Evolutionary conservation across 2,113 vertebrate species (phyloP).

Genomic region (Geothlypis trichas): DNA sequence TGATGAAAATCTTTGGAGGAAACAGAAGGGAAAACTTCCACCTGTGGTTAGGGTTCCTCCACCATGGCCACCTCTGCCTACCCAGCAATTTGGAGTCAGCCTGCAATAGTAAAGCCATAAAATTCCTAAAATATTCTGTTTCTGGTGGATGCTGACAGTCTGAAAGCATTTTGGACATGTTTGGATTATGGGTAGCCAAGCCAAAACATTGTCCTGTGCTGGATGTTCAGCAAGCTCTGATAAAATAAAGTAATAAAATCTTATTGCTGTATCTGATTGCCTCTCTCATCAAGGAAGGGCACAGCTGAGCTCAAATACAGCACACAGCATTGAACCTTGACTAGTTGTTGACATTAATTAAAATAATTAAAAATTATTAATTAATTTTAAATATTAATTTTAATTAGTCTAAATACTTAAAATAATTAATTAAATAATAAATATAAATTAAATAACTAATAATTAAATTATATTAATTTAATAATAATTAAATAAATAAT

Average conservation of each 20-base stretch:
- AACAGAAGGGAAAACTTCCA: slow-evolving; percentile 62
- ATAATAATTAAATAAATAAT: too few species aligned
- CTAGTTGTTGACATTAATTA: background rate
- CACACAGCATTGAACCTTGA: background rate
- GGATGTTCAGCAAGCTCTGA: background rate
- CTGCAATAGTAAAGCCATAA: slow-evolving; percentile 84
- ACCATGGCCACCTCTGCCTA: slow-evolving; percentile 83
- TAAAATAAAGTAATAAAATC: background rate
- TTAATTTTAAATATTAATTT: too few species aligned
- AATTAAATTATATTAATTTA: too few species aligned
- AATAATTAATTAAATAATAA: too few species aligned
- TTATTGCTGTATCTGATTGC: background rate
- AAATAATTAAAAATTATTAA: too few species aligned
- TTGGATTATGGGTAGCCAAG: background rate
- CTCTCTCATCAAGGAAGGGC: background rate
- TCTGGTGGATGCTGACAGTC: background rate
- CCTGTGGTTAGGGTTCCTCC: slow-evolving; percentile 73
- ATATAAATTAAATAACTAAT: too few species aligned
- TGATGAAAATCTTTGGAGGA: slow-evolving; percentile 74
- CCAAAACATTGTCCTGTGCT: background rate
- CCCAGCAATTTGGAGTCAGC: slow-evolving; percentile 89
- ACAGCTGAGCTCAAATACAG: background rate
- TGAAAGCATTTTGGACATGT: background rate
- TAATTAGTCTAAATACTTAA: too few species aligned
- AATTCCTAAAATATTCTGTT: background rate